phyloP scores from a whole-genome alignment of 1,140 invertebrate species.

The Drosophila orena region DNA sequence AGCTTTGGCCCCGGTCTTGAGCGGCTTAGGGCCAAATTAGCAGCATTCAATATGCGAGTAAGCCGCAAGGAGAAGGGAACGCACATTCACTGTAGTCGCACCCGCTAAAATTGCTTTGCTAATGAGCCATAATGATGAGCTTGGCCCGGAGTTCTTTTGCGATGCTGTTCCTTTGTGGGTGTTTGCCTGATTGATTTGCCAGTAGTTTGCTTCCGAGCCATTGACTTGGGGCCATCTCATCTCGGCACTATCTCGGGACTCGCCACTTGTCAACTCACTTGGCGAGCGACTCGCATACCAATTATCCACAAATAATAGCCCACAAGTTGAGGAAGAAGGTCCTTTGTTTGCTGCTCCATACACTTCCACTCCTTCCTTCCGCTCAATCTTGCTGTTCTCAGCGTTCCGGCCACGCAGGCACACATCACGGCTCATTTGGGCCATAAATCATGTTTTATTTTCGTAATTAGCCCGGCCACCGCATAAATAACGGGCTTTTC shows the following conservation, averaged over 20 bases:
- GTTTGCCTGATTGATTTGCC: slow-evolving; percentile 73
- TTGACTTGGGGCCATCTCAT: slow-evolving; percentile 44
- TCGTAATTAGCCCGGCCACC: slow-evolving; percentile 75
- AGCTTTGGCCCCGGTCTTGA: slow-evolving; percentile 41
- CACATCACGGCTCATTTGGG: slow-evolving; percentile 13
- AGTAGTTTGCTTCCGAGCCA: slow-evolving; percentile 73
- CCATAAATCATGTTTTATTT: slow-evolving; percentile 82
- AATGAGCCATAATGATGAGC: slow-evolving; percentile 81
- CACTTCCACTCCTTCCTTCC: slow-evolving; percentile 42
- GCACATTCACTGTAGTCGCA: slow-evolving; percentile 45
- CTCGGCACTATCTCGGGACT: slow-evolving; percentile 13
- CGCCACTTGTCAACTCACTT: slow-evolving; percentile 65
- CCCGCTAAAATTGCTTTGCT: slow-evolving; percentile 72
- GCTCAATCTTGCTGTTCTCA: slow-evolving; percentile 19
- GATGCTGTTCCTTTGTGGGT: slow-evolving; percentile 43
- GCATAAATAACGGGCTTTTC: slow-evolving; percentile 78
- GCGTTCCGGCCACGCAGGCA: slow-evolving; percentile 1
- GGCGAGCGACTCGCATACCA: slow-evolving; percentile 65
- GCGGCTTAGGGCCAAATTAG: slow-evolving; percentile 77
- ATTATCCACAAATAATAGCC: slow-evolving; percentile 77
- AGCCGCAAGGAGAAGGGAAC: slow-evolving; percentile 23
- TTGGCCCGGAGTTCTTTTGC: slow-evolving; percentile 49
- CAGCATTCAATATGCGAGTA: slow-evolving; percentile 74
- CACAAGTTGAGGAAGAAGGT: slow-evolving; percentile 41
- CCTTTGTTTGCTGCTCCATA: slow-evolving; percentile 47